Conservation (phyloP, 2,113 vertebrate species). For the Anguilla japonica region DNA sequence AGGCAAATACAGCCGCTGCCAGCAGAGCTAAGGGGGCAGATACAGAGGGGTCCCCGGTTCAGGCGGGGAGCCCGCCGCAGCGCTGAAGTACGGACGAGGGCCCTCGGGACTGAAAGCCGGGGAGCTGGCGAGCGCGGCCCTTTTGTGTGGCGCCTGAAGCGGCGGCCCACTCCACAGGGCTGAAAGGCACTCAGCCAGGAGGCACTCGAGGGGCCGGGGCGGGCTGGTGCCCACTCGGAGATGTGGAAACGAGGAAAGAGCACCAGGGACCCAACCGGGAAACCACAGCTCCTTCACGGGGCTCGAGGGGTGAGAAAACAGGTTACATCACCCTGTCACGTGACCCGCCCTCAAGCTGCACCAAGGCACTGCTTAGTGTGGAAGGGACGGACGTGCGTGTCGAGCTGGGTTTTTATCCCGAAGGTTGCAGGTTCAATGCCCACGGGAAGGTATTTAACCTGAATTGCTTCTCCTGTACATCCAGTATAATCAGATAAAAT, state of each 20-base stretch:
- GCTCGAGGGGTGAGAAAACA: neutral
- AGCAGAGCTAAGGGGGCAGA: neutral
- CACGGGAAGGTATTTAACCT: neutral
- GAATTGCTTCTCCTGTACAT: neutral
- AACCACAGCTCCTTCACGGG: neutral
- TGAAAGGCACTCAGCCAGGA: neutral
- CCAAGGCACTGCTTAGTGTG: neutral
- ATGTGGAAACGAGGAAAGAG: neutral
- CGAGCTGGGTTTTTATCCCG: neutral
- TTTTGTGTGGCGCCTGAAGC: neutral
- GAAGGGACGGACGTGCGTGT: neutral
- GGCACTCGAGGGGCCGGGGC: neutral
- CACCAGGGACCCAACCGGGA: neutral
- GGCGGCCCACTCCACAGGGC: neutral
- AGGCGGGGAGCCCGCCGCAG: neutral
- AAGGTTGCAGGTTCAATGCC: neutral
- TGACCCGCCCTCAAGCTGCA: neutral
- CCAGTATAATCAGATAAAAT: neutral
- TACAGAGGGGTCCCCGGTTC: neutral
- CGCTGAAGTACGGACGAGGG: neutral
- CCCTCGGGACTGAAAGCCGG: neutral
- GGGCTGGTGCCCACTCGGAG: neutral
- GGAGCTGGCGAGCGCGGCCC: neutral
- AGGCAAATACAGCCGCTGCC: neutral
- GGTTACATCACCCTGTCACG: conserved; percentile 7